Percentiles rank a stretch among this genome's conserved stretches.
These are phyloP conservation scores for Erebia palarica DNA, from an alignment of 2,888 invertebrate genomes.

Conservation along the genomic window DNA sequence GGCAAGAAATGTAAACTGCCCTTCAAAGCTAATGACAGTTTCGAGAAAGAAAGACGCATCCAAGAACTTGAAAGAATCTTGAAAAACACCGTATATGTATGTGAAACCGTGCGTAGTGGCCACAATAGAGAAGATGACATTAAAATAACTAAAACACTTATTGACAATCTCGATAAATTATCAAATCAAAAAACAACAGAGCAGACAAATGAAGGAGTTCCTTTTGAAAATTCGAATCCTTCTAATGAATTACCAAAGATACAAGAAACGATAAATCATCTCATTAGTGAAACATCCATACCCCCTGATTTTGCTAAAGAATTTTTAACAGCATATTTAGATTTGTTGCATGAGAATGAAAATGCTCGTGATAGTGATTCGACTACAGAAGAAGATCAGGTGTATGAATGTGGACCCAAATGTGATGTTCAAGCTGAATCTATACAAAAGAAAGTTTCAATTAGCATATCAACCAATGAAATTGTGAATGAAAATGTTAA, in stretches of 20 bases:
- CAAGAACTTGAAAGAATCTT: conserved; percentile 66
- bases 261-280: conserved; percentile 62
- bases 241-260: conserved; percentile 59
- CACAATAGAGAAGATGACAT: conserved; percentile 61
- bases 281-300: conserved; percentile 61
- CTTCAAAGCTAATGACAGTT: conserved; percentile 49
- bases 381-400: conserved; percentile 49
- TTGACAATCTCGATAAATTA: conserved; percentile 56
- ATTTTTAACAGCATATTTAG: conserved; percentile 62
- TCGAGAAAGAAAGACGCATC: conserved; percentile 60
- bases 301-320: conserved; percentile 62
- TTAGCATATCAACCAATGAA: conserved; percentile 52
- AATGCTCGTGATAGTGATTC: conserved; percentile 48
- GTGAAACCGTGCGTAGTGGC: conserved; percentile 51
- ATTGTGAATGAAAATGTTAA: conserved; percentile 29
- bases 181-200: conserved; percentile 41
- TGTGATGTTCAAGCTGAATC: conserved; percentile 62
- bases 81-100: conserved; percentile 67
- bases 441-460: conserved; percentile 56
- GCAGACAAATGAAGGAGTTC: conserved; percentile 37
- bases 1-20: conserved; percentile 33
- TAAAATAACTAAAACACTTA: conserved; percentile 60
- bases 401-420: conserved; percentile 35
- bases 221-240: conserved; percentile 50
- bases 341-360: conserved; percentile 54